A percentile compares a stretch with the other conserved stretches of the same genome.
These are phyloP conservation scores for Oceanodroma tethys DNA, from an alignment of 2,113 vertebrate genomes.

Conservation along the genomic window DNA sequence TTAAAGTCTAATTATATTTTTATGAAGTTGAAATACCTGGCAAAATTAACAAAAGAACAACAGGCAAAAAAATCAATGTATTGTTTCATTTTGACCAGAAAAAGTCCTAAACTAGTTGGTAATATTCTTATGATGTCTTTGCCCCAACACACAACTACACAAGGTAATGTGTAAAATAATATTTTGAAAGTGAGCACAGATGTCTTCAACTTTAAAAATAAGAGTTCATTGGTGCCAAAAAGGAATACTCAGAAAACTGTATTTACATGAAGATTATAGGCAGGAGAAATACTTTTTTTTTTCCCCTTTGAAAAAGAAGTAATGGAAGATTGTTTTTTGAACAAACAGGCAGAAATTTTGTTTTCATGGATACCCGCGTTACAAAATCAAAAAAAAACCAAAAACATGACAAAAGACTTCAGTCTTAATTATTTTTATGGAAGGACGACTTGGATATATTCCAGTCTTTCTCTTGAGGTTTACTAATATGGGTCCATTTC, in stretches of 20 bases:
- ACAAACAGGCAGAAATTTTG: not conserved
- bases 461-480: not conserved
- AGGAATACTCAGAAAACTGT: not conserved
- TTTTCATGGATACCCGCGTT: not conserved
- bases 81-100: not conserved
- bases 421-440: not conserved
- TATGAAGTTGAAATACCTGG: not conserved
- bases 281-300: not conserved
- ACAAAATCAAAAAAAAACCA: not conserved
- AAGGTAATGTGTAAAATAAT: not conserved
- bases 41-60: not conserved
- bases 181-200: not conserved
- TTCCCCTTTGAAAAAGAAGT: not conserved
- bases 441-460: not conserved
- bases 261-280: not conserved
- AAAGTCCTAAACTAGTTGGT: not conserved
- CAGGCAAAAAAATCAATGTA: accelerated
- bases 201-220: not conserved
- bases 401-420: not conserved
- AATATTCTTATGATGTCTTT: not conserved
- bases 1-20: not conserved
- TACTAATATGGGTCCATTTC: not conserved
- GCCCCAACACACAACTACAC: not conserved
- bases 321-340: not conserved
- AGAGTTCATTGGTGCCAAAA: not conserved